Conservation (phyloP, 2,113 vertebrate genomes). For the Andinoacara biseriatus region DNA sequence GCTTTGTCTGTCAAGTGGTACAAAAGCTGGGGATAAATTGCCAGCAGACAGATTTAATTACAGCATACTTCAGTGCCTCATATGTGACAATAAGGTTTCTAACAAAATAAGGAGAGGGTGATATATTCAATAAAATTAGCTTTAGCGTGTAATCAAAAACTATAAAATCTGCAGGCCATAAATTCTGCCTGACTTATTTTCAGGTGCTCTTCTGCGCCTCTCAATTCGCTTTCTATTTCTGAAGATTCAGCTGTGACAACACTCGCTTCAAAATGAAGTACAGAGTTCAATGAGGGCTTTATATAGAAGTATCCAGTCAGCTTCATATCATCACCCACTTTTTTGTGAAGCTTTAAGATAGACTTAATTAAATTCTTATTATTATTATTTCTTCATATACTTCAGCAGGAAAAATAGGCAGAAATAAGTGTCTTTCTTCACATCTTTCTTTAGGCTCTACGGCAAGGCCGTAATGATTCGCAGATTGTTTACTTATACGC, state of each 20-base stretch:
- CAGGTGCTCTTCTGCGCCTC: conserved; percentile 13
- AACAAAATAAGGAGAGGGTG: conserved; percentile 30
- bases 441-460: conserved; percentile 24
- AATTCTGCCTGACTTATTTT: conserved; percentile 38
- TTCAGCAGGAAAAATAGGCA: conserved; percentile 38
- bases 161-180: conserved; percentile 21
- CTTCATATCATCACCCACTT: conserved; percentile 27
- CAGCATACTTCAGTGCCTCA: conserved; percentile 8
- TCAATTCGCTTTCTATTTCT: neutral
- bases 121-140: conserved; percentile 34
- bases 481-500: conserved; percentile 59
- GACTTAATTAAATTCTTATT: conserved; percentile 9
- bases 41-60: conserved; percentile 45
- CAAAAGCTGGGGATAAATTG: conserved; percentile 34
- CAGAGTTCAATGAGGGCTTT: conserved; percentile 31
- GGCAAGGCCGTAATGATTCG: conserved; percentile 38
- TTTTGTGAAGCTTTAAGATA: conserved; percentile 13
- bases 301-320: conserved; percentile 22
- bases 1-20: conserved; percentile 21
- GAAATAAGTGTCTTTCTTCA: conserved; percentile 9
- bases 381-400: conserved; percentile 21
- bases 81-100: conserved; percentile 15
- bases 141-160: conserved; percentile 48
- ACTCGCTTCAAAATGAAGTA: conserved; percentile 30
- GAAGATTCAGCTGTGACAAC: conserved; percentile 54